Evolutionary conservation across 2,113 vertebrate genomes (phyloP).

Genomic region (Diadophis punctatus): DNA sequence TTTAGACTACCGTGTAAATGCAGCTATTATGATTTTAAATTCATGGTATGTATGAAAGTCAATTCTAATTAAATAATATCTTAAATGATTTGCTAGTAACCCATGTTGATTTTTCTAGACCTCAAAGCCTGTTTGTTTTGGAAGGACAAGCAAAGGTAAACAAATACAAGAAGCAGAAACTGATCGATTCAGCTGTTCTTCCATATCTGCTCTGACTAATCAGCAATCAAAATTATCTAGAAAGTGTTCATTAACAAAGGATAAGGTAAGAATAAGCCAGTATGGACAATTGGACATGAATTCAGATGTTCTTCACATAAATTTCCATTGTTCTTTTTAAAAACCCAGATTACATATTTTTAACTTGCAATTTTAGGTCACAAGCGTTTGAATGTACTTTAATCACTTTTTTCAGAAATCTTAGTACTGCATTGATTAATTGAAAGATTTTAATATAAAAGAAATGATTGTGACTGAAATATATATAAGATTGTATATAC

Average conservation of each 20-base stretch:
- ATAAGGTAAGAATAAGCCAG: slow-evolving; percentile 64
- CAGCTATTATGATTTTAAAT: background rate
- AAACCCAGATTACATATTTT: background rate
- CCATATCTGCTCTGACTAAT: slow-evolving; percentile 59
- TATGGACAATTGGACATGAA: background rate
- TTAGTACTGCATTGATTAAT: background rate
- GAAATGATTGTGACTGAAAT: background rate
- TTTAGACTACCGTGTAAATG: background rate
- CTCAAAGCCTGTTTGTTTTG: slow-evolving; percentile 85
- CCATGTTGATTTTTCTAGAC: slow-evolving; percentile 70
- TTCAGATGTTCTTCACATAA: background rate
- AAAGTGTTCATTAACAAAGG: slow-evolving; percentile 71
- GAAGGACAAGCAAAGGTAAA: slow-evolving; percentile 76
- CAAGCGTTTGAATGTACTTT: background rate
- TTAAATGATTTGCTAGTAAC: slow-evolving; percentile 21
- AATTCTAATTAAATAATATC: background rate
- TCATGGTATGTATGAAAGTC: background rate
- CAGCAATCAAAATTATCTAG: slow-evolving; percentile 70
- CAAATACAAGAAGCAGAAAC: slow-evolving; percentile 68
- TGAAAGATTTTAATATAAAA: background rate
- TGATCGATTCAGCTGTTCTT: slow-evolving; percentile 61
- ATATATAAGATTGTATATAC: background rate
- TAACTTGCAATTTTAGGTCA: background rate
- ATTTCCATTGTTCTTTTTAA: background rate
- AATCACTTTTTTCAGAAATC: background rate